Conservation (phyloP, 2,797 vertebrate species). For the Smutsia temminckii region DNA sequence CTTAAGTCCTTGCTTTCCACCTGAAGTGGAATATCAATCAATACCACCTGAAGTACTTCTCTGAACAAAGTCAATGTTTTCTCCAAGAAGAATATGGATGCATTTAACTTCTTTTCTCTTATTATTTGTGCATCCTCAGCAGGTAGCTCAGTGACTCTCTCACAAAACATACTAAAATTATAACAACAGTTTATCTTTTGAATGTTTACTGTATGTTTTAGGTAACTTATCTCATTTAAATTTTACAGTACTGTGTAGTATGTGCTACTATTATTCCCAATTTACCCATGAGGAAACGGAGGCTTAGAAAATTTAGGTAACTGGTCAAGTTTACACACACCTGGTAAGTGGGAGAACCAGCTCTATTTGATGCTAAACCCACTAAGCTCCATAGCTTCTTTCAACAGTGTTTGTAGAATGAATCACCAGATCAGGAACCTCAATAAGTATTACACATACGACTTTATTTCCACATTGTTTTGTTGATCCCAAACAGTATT, state of each 20-base stretch:
- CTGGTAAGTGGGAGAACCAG: background rate
- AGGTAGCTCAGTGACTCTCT: background rate
- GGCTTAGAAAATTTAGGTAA: background rate
- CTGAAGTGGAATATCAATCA: background rate
- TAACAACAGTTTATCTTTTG: background rate
- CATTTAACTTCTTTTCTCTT: background rate
- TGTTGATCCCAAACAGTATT: background rate
- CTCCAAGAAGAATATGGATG: background rate
- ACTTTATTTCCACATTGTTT: slow-evolving; percentile 5
- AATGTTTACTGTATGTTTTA: background rate
- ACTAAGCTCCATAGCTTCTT: background rate
- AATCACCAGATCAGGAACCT: background rate
- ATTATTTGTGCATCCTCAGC: background rate
- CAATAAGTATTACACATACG: background rate
- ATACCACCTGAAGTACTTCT: background rate
- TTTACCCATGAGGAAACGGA: background rate
- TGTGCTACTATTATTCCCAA: background rate
- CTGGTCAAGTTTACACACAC: background rate
- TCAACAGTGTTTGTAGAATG: background rate
- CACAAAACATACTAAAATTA: background rate
- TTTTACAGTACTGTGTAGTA: background rate
- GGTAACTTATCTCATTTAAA: background rate
- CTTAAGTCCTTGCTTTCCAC: background rate
- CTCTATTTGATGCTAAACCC: background rate
- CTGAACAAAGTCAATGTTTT: background rate